Evolutionary conservation across 2,113 vertebrate species (phyloP).

Genomic region (Alouatta palliata): DNA sequence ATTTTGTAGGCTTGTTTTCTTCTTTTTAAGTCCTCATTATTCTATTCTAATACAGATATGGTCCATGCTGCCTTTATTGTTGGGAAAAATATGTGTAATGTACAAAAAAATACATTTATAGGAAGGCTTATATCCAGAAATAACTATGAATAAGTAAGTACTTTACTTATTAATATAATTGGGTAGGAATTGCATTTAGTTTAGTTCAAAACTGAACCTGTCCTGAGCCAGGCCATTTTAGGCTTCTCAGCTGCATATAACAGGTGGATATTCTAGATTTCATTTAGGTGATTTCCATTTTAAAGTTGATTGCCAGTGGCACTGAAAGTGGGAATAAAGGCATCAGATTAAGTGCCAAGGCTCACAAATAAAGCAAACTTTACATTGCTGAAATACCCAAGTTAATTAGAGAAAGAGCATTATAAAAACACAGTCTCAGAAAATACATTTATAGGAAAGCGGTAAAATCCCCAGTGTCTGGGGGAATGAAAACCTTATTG

Average conservation of each 20-base stretch:
- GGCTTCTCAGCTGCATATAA: not conserved
- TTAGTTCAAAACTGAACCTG: not conserved
- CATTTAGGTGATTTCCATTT: conserved; percentile 28
- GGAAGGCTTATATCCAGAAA: not conserved
- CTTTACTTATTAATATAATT: not conserved
- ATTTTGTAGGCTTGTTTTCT: not conserved
- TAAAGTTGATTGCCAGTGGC: not conserved
- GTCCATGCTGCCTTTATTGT: not conserved
- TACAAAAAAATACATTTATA: not conserved
- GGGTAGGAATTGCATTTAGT: not conserved
- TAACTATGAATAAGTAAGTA: not conserved
- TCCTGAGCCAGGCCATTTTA: not conserved
- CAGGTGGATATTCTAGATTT: not conserved
- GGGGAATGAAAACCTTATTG: not conserved
- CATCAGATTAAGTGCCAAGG: conserved; percentile 27
- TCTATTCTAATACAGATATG: not conserved
- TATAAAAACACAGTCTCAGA: conserved; percentile 10
- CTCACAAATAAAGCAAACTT: conserved; percentile 32
- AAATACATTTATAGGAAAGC: not conserved
- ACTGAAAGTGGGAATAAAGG: not conserved
- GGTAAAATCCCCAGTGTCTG: not conserved
- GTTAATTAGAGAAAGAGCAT: conserved; percentile 53
- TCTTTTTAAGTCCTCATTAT: not conserved
- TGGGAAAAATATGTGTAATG: not conserved
- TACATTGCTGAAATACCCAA: conserved; percentile 1